phyloP scores from a whole-genome alignment of 2,888 invertebrate genomes.

The Drosophila paramelanica region DNA sequence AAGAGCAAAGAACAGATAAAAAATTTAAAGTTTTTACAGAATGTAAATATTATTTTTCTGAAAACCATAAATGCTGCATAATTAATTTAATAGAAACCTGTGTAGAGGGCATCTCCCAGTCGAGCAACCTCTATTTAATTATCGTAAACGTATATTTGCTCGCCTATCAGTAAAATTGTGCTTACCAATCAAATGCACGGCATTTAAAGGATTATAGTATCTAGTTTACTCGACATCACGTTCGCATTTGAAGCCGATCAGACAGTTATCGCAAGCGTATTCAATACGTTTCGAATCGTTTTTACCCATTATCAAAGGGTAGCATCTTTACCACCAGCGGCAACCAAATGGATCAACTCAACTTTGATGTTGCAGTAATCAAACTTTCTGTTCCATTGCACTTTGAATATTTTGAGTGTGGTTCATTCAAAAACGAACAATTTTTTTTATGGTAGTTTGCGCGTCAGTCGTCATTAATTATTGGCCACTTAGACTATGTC shows the following conservation, averaged over 20 bases:
- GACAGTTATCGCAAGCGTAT: constrained; percentile 29
- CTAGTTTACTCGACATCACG: constrained; percentile 21
- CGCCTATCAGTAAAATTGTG: constrained; percentile 34
- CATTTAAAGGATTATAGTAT: constrained; percentile 42
- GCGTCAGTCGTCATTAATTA: constrained; percentile 35
- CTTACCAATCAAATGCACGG: constrained; percentile 26
- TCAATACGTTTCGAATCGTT: constrained; percentile 2
- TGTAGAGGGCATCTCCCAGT: background rate
- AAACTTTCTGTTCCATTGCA: background rate
- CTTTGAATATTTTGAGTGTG: background rate
- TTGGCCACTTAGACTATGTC: constrained; percentile 37
- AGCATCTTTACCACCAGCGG: constrained; percentile 8
- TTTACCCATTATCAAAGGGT: background rate
- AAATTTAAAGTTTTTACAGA: no score
- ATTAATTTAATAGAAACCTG: background rate
- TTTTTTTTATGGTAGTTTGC: background rate
- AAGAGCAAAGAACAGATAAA: no score
- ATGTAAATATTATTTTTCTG: no score
- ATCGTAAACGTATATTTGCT: constrained; percentile 2
- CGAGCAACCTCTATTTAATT: background rate
- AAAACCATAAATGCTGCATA: no score
- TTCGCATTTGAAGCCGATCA: constrained; percentile 11
- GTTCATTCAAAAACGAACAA: background rate
- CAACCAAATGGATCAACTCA: constrained; percentile 1
- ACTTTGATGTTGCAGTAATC: background rate